Percentiles rank a stretch among this genome's conserved stretches.
These are phyloP conservation scores for Abscondita cerata DNA, from an alignment of 2,888 invertebrate genomes.

Conservation along the genomic window DNA sequence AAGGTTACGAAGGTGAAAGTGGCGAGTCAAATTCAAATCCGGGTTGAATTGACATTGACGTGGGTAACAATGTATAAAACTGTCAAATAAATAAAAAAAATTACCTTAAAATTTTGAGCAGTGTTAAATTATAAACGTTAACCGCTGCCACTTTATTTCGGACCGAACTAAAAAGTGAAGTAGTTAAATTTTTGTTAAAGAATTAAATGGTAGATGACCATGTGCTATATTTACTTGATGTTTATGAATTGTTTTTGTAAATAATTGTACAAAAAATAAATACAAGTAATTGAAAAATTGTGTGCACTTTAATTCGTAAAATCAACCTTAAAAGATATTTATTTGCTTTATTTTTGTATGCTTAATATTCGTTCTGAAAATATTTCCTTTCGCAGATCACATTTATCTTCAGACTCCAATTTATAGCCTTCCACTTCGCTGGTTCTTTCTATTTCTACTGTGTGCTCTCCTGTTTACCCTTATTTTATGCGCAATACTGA, in stretches of 20 bases:
- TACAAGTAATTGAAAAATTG: slow-evolving; percentile 16
- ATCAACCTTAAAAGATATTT: slow-evolving; percentile 3
- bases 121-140: not conserved
- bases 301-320: slow-evolving; percentile 1
- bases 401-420: slow-evolving; percentile 21
- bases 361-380: slow-evolving; percentile 21
- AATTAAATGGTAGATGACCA: slow-evolving; percentile 20
- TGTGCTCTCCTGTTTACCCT: slow-evolving; percentile 13
- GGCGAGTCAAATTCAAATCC: slow-evolving; percentile 31
- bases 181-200: slow-evolving; percentile 16
- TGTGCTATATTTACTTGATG: slow-evolving; percentile 15
- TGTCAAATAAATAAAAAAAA: slow-evolving; percentile 13
- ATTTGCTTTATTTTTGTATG: slow-evolving; percentile 15
- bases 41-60: slow-evolving; percentile 23
- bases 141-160: no score
- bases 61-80: slow-evolving; percentile 18
- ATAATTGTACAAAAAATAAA: slow-evolving; percentile 27
- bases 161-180: slow-evolving; percentile 16
- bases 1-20: slow-evolving; percentile 82
- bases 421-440: slow-evolving; percentile 22
- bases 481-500: slow-evolving; percentile 17
- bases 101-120: not conserved
- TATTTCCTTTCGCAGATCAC: slow-evolving; percentile 18
- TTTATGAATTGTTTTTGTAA: slow-evolving; percentile 23
- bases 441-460: slow-evolving; percentile 18